A percentile compares a stretch with the other conserved stretches of the same genome.
Conservation (phyloP, 2,113 vertebrate genomes). For the Ailuropoda melanoleuca region DNA sequence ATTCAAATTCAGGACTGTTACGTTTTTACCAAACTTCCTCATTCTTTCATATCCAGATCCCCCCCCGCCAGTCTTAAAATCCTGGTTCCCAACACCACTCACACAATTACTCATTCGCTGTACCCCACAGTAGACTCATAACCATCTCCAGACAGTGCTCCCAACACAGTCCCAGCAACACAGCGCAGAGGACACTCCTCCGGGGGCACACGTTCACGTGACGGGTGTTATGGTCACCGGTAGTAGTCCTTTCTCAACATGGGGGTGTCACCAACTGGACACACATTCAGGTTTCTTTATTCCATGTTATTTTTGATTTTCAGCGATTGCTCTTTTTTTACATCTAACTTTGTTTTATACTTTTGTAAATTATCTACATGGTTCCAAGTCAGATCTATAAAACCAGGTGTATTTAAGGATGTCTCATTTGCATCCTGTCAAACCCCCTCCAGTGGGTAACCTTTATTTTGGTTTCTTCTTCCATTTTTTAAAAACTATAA, state of each 20-base stretch:
- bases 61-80: neutral
- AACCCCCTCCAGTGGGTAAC: neutral
- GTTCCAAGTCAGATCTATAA: neutral
- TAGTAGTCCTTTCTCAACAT: neutral
- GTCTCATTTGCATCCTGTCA: neutral
- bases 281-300: neutral
- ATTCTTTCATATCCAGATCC: neutral
- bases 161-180: fast-evolving
- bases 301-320: neutral
- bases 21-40: neutral
- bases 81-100: neutral
- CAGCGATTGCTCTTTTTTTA: neutral
- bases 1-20: neutral
- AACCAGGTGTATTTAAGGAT: neutral
- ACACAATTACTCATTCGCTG: neutral
- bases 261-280: neutral
- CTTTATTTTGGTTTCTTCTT: neutral
- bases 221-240: neutral
- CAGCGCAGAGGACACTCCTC: fast-evolving
- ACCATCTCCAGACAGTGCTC: neutral
- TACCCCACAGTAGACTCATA: neutral
- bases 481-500: neutral
- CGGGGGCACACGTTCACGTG: too few species aligned
- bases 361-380: neutral
- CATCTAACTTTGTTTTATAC: neutral